phyloP scores from a whole-genome alignment of 92 coral and sea anemone species.

The Palythoa grandiflora region DNA sequence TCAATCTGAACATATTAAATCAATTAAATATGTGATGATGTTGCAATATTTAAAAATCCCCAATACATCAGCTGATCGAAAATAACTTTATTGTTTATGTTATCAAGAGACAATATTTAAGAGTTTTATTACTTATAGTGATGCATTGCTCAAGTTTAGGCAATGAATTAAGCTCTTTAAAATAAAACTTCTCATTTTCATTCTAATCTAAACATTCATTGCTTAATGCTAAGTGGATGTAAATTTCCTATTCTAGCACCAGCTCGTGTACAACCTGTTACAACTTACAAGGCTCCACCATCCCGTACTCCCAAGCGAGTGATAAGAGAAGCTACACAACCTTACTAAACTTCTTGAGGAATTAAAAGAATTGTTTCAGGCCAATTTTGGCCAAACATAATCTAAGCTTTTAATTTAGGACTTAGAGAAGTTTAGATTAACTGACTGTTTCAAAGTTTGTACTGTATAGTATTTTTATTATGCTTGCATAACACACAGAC shows the following conservation, averaged over 20 bases:
- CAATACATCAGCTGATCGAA: background rate
- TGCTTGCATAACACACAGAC: slow-evolving; percentile 23
- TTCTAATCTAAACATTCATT: slow-evolving; percentile 8
- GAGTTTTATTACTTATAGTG: background rate
- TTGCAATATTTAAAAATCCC: too few species aligned
- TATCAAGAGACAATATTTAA: background rate
- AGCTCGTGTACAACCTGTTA: slow-evolving; percentile 76
- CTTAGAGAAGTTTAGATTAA: background rate
- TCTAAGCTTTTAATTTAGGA: slow-evolving; percentile 29
- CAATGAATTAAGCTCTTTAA: background rate
- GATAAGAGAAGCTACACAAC: slow-evolving; percentile 94
- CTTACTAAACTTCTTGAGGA: slow-evolving; percentile 73
- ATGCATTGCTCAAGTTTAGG: background rate
- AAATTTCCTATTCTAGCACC: slow-evolving; percentile 92
- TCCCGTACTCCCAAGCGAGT: slow-evolving; percentile 91
- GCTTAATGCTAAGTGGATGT: slow-evolving; percentile 37
- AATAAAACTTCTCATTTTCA: background rate
- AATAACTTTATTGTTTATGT: background rate
- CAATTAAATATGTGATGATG: background rate
- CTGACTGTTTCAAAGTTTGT: background rate
- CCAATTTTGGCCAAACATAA: slow-evolving; percentile 9
- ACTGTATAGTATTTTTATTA: slow-evolving; percentile 12
- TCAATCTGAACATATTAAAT: background rate
- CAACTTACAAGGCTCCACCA: slow-evolving; percentile 89
- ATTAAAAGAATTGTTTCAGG: slow-evolving; percentile 13